Conservation (phyloP, 2,888 invertebrate genomes). For the Hydrotaea diabolus region DNA sequence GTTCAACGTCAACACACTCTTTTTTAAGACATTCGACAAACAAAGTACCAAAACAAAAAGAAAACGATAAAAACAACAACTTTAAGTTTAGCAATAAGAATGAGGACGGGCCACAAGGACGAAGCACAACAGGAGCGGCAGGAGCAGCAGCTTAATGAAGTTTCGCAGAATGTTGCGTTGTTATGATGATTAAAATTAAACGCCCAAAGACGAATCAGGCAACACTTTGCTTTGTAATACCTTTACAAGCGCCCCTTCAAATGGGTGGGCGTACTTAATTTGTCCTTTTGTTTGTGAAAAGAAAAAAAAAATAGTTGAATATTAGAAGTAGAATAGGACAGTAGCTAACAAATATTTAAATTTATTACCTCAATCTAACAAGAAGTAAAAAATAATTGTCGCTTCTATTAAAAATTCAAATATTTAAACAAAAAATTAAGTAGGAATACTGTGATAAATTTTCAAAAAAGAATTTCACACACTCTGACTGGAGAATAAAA, state of each 20-base stretch:
- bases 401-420: too few species aligned
- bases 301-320: too few species aligned
- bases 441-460: too few species aligned
- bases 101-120: background rate
- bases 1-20: conserved; percentile 47
- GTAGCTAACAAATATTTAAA: too few species aligned
- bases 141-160: background rate
- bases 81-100: conserved; percentile 35
- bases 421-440: too few species aligned
- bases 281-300: background rate
- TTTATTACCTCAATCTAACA: too few species aligned
- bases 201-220: background rate
- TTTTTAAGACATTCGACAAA: conserved; percentile 40
- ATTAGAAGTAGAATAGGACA: too few species aligned
- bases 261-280: background rate
- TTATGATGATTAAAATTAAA: background rate
- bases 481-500: too few species aligned
- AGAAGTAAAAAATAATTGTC: too few species aligned
- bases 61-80: conserved; percentile 49
- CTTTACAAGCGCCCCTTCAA: background rate
- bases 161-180: conserved; percentile 43
- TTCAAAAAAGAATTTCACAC: too few species aligned
- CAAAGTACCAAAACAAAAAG: too few species aligned
- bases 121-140: background rate
- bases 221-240: background rate